These are phyloP conservation scores for Chrysochloris asiatica DNA, from an alignment of 2,113 vertebrate species.

Conservation along the genomic window DNA sequence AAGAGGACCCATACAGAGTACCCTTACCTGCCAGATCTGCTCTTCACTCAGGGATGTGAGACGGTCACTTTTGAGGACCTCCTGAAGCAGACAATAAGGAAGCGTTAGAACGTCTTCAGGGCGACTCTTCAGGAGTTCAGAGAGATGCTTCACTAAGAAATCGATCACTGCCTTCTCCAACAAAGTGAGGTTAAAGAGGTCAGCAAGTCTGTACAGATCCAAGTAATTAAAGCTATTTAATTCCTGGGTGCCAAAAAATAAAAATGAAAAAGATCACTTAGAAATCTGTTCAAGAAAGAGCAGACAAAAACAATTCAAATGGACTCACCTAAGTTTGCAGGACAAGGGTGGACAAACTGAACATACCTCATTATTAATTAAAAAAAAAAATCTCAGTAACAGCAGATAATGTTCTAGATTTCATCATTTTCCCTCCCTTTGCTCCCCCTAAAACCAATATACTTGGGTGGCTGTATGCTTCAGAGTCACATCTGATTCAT, in stretches of 20 bases:
- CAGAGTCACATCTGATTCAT: too few species aligned
- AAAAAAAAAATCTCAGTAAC: background rate
- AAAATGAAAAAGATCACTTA: constrained; percentile 75
- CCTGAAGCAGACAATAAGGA: constrained; percentile 94
- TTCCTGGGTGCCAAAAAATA: constrained; percentile 86
- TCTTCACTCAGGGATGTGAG: constrained; percentile 97
- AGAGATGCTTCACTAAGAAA: constrained; percentile 97
- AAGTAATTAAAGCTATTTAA: constrained; percentile 98
- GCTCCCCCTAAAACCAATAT: constrained; percentile 25
- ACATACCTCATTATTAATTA: constrained; percentile 1
- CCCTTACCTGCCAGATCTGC: constrained; percentile 97
- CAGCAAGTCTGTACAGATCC: constrained; percentile 97
- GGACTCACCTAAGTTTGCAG: constrained; percentile 43
- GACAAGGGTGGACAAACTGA: constrained; percentile 10
- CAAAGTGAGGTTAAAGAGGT: constrained; percentile 97
- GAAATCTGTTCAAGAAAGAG: constrained; percentile 54
- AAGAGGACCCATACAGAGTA: constrained; percentile 50
- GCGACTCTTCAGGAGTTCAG: constrained; percentile 92
- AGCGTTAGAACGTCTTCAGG: constrained; percentile 94
- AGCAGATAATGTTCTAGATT: constrained; percentile 49
- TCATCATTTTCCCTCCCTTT: constrained; percentile 30
- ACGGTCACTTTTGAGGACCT: constrained; percentile 97
- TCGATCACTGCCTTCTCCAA: constrained; percentile 96
- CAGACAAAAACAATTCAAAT: constrained; percentile 67
- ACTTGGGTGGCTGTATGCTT: too few species aligned